Evolutionary conservation across 2,113 vertebrate species (phyloP).

Genomic region (Colinus virginianus): DNA sequence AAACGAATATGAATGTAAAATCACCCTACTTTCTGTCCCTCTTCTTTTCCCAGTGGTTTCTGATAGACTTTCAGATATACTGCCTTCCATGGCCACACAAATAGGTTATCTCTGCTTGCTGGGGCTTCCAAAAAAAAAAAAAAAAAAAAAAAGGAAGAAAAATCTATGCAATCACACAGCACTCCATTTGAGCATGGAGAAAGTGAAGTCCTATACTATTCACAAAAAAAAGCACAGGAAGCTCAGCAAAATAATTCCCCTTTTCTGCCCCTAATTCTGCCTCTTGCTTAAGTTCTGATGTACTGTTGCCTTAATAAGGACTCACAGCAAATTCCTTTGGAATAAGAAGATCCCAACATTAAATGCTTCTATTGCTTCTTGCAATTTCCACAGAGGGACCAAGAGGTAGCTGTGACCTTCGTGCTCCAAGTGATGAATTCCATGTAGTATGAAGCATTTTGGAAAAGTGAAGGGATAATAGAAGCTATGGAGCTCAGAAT

Average conservation of each 20-base stretch:
- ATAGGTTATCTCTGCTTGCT: not conserved
- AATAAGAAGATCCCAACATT: not conserved
- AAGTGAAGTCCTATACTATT: not conserved
- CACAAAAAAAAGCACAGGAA: not conserved
- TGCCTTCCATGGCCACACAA: not conserved
- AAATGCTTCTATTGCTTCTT: not conserved
- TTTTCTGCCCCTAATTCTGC: not conserved
- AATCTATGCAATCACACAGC: not conserved
- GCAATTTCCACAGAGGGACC: not conserved
- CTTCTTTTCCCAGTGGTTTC: not conserved
- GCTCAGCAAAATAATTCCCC: not conserved
- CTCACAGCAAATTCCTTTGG: not conserved
- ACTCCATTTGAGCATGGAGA: not conserved
- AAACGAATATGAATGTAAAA: constrained; percentile 13
- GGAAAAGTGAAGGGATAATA: not conserved
- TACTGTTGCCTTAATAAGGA: not conserved
- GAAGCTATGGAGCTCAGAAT: not conserved
- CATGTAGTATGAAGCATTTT: not conserved
- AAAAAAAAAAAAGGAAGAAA: no score
- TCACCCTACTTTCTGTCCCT: not conserved
- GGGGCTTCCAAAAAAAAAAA: no score
- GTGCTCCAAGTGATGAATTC: not conserved
- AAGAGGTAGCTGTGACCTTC: not conserved
- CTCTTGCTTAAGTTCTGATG: not conserved
- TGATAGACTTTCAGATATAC: not conserved